Percentiles rank a stretch among this genome's conserved stretches.
Evolutionary conservation across 92 coral and sea anemone species (phyloP).

Genomic region (Porites cylindrica): DNA sequence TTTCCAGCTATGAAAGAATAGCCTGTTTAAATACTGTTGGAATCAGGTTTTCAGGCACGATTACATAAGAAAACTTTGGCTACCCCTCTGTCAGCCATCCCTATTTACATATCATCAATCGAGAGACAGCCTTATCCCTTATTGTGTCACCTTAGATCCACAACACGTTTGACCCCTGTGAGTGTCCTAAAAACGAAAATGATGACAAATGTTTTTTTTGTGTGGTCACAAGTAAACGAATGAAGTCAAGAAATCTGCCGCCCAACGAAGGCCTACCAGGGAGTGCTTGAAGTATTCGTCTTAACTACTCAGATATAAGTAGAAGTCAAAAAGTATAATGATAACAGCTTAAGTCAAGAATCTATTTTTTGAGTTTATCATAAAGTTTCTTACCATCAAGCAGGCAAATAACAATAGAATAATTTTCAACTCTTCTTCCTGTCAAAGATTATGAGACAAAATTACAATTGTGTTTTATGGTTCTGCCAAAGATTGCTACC

Average conservation of each 20-base stretch:
- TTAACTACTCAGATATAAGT: neutral
- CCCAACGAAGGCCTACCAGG: conserved; percentile 44
- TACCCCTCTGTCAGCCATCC: conserved; percentile 56
- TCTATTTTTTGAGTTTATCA: too few relatives aligned
- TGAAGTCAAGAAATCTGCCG: conserved; percentile 53
- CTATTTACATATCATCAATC: conserved; percentile 53
- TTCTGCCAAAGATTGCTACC: too few relatives aligned
- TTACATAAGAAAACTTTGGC: conserved; percentile 67
- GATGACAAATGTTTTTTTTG: conserved; percentile 36
- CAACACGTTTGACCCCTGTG: conserved; percentile 65
- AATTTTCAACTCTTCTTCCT: too few relatives aligned
- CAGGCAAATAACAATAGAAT: too few relatives aligned
- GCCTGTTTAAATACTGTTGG: conserved; percentile 52
- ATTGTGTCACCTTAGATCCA: conserved; percentile 38
- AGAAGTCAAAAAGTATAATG: neutral
- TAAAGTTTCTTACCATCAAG: too few relatives aligned
- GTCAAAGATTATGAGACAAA: too few relatives aligned
- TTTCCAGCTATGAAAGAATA: conserved; percentile 72
- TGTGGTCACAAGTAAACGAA: conserved; percentile 59
- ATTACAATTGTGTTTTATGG: too few relatives aligned
- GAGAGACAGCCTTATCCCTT: conserved; percentile 61
- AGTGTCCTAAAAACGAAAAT: conserved; percentile 47
- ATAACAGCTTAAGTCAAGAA: too few relatives aligned
- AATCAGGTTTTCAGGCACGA: conserved; percentile 65
- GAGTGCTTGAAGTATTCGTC: conserved; percentile 28